Evolutionary conservation across 1,140 invertebrate species (phyloP), one percentile per base, ranked within the genome.

Genomic region (Drosophila eugracilis): DNA sequence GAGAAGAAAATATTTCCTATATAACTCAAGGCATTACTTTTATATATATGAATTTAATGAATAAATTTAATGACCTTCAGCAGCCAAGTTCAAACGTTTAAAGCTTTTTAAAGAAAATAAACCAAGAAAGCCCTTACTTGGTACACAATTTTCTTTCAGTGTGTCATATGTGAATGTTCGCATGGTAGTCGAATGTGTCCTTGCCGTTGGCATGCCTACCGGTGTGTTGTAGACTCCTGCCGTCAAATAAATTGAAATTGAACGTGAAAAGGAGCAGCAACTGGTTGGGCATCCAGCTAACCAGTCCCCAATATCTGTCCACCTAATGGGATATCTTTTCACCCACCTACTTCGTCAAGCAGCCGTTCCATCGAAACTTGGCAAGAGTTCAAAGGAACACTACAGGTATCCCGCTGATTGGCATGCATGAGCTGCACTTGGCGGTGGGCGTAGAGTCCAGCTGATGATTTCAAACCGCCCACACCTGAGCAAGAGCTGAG

Each of bases 391-490:
- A 21, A 65, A 59, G 24, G 5, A 21, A 9, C 28, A 37, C 37
- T 15, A 26, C 39, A 44, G 37, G 32, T 58, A 50, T 36, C 37
- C 65, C 58, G 37, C 39, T 69, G 77, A 62, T 69, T 74, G 70
- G 32, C 75, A 78, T 84, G 59, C 63, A 75, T 42, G 44, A 63
- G 59, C 58, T 75, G 50, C 70, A 78, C 17, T 59, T 55, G 67
- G 41, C 52, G 67, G 52, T 72, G 44, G 63, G 60, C 32, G 59
- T 49, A 24, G 48, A 22, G 48, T 63, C 58, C 58, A 47, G 58
- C 48, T 69, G 48, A 5, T 30, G 41, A 39, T 52, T 62, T 42
- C 32, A 59, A 14, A n/a, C 48, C 28, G 21, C 39, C 15, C 5
- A 19, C 22, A 24, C 48, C 49, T 19, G 9, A 39, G 17, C 22